phyloP scores from a whole-genome alignment of 2,888 invertebrate genomes.

The Ectobius pallidus region DNA sequence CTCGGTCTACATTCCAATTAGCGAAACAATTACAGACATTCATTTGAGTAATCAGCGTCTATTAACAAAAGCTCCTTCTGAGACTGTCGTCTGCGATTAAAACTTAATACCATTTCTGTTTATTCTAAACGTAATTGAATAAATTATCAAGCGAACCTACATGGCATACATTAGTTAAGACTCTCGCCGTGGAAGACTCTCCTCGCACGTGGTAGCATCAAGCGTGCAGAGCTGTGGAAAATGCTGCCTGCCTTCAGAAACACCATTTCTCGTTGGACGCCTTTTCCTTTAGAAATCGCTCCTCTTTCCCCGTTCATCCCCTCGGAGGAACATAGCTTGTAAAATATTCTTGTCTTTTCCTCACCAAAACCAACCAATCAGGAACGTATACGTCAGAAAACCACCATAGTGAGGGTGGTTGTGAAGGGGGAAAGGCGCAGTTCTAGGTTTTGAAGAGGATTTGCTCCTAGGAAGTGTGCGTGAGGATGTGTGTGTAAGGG shows the following conservation, averaged over 20 bases:
- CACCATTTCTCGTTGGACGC: constrained; percentile 34
- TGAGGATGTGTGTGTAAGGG: constrained; percentile 8
- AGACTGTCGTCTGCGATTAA: too few relatives aligned
- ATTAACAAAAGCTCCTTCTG: too few relatives aligned
- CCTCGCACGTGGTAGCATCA: background rate
- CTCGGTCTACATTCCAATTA: too few relatives aligned
- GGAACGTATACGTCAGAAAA: constrained; percentile 31
- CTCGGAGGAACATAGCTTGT: constrained; percentile 9
- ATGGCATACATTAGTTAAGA: too few relatives aligned
- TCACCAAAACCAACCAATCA: constrained; percentile 30
- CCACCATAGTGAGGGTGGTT: constrained; percentile 1
- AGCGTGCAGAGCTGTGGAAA: background rate
- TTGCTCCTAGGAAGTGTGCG: constrained; percentile 29
- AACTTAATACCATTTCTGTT: background rate
- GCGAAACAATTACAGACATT: too few relatives aligned
- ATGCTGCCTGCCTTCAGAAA: background rate
- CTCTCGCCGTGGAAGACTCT: too few relatives aligned
- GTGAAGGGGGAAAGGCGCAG: background rate
- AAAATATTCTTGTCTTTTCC: constrained; percentile 27
- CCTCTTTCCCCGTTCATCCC: constrained; percentile 3
- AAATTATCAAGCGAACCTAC: background rate
- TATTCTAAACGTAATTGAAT: constrained; percentile 16
- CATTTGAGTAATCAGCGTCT: too few relatives aligned
- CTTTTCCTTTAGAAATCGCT: constrained; percentile 30
- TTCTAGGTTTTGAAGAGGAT: constrained; percentile 31